Evolutionary conservation across 1,140 invertebrate genomes (phyloP), one percentile per base, ranked within the genome.

Genomic region (Bombus superbus): DNA sequence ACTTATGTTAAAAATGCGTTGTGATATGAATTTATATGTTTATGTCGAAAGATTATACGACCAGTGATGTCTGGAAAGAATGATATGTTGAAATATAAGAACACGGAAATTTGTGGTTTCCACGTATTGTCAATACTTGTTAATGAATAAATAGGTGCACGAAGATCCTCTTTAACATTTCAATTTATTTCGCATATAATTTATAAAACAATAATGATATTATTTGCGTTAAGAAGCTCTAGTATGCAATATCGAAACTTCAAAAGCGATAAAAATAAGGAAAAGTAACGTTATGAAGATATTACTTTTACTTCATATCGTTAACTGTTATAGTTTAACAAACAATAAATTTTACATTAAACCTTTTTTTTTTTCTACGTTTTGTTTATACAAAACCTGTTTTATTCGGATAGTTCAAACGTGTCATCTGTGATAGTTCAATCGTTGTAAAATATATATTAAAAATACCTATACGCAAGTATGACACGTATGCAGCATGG

Each of bases 101-200:
- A 84, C 68, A n/a, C 40, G 76, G 64, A 84, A 79, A 73, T 72
- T 47, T 85, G 68, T 62, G 76, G 66, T 85, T 85, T 79, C 18
- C 32, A 35, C 1, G 2, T 2, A 59, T 62, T 73, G 59, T 80
- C 47, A 53, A 68, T n/a, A 71, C 40, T 42, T 9, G 1, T 25
- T 38, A 57, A 40, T 40, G 22, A 62, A 73, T 35, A 85, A 80
- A 73, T 69, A 13, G 47, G 18, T 53, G 5, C 22, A 62, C 9
- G 3, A 68, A 32, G 35, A 32, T 83, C 18, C 8, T 32, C 10
- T 47, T 68, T 13, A 68, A 53, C 10, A 22, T 53, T 15, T 62
- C 9, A 32, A 62, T 72, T 72, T 71, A 35, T 57, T 74, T 74
- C n/a, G 22, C 18, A 44, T 22, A 69, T 25, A 69, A 69, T 75